These are phyloP conservation scores for Bellardia pandia DNA, from an alignment of 2,888 invertebrate species.

Conservation along the genomic window DNA sequence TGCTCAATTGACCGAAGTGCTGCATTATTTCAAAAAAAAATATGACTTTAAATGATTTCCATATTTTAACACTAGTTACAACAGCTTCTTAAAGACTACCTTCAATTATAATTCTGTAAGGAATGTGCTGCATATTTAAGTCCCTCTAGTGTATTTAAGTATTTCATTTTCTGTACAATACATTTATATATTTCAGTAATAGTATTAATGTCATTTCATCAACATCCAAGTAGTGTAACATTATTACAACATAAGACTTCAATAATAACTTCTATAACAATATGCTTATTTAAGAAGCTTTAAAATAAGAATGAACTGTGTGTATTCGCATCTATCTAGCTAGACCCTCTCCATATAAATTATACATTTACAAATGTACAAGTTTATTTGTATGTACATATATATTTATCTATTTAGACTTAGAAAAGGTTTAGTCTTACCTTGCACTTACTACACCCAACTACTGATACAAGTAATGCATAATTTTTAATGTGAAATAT, in stretches of 20 bases:
- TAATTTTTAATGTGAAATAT: conserved; percentile 48
- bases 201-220: conserved; percentile 48
- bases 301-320: conserved; percentile 21
- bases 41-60: background rate
- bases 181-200: background rate
- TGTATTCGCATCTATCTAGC: background rate
- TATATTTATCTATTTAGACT: conserved; percentile 24
- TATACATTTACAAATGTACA: background rate
- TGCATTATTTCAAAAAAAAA: too few species aligned
- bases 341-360: background rate
- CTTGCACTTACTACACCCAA: conserved; percentile 9
- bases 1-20: too few species aligned
- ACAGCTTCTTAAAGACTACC: background rate
- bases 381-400: background rate
- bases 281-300: conserved; percentile 66
- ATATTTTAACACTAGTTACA: background rate
- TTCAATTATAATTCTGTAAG: background rate
- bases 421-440: conserved; percentile 16
- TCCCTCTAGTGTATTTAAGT: too few species aligned
- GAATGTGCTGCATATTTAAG: background rate
- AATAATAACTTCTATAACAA: conserved; percentile 47
- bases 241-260: conserved; percentile 52
- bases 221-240: conserved; percentile 8
- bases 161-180: too few species aligned
- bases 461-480: conserved; percentile 23